Evolutionary conservation across 2,888 invertebrate genomes (phyloP), one percentile per base, ranked within the genome.

Genomic region (Byasa hedistus): DNA sequence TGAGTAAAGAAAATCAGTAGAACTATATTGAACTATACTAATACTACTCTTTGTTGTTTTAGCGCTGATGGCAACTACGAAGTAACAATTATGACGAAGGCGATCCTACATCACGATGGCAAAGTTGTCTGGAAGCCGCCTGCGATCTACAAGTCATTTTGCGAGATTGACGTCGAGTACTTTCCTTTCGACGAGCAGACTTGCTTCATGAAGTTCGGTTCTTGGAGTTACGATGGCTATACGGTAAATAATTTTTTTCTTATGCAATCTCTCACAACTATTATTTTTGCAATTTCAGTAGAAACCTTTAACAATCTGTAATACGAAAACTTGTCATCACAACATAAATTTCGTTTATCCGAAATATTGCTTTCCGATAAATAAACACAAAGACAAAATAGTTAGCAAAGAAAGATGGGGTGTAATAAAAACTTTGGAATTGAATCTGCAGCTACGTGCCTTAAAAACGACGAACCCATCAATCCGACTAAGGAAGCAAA

Each of bases 61-160:
- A 98, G 98, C 89, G 98, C 98, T 75, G 98, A 99, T 85, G 98
- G 98, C 72, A 98, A 98, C 93, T 99, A 98, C 92, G 98, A 98
- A 92, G 98, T 98, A 84, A 98, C 98, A 78, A 97, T 98, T 87
- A 97, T 98, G 97, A 99, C 98, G 74, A 99, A 98, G 92, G 98
- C 98, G 73, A 97, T 98, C 78, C 94, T 98, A 66, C 96, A 98
- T 84, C 96, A 97, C 87, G 96, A 96, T 74, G 98, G 98, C 27
- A 96, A 96, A 87, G 98, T 99, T 72, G 94, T 96, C 61, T 98
- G 98, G 98, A 98, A 98, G 86, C 99, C 99, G 52, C 99, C 99
- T 22, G 99, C 98, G 82, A 98, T 99, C 89, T 99, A 98, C 93
- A 99, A 99, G 93, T 98, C 98, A 77, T 98, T 97, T 89, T 98